Base-by-base conservation (phyloP, 2,888 invertebrate genomes). In the Iselma pallidipennis region DNA sequence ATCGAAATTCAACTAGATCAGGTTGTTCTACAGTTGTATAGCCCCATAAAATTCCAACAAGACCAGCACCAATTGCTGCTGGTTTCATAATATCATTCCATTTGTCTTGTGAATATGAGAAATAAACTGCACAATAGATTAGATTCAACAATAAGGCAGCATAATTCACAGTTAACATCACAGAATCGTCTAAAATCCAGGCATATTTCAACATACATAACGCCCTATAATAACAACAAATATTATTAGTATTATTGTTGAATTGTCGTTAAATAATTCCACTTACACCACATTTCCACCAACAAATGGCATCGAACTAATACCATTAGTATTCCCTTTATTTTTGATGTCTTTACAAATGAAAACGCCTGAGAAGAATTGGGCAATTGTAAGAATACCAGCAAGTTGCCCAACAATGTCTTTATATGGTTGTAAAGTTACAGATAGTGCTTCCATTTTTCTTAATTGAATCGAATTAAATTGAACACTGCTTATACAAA, bases 271-370 rank as follows among this genome's bases (percentile, higher is more conserved):
- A 53, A 21, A 48, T 26, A 29, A 49, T n/a, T 12, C 9, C 61
- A 88, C 91, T 88, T 82, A 93, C 93, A 93, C 86, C 63, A 89
- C 86, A 68, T 89, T 78, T 81, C 92, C 93, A 37, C 92, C 92
- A 45, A 91, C 76, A 79, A 93, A 93, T 0, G 92, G 91, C 78
- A 87, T 86, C 23, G 89, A 83, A 49, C 88, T 86, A 66, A 88
- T 84, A 57, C 87, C 87, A 71, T 85, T 84, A 0, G 92, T 88
- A 70, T 83, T 85, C 16, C 87, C 87, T 74, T 88, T 88, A 73
- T 88, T 88, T 65, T 89, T 86, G 66, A 93, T 90, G 75, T 91
- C 90, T 77, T 86, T 88, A 76, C 92, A 88, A 63, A 93, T 85
- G 76, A 91, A 85, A 76, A 85, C 84, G 74, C 94, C 94, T 28